Percentiles rank a stretch among this genome's conserved stretches.
phyloP scores from a whole-genome alignment of 2,797 vertebrate species.

The Pipistrellus nathusii region DNA sequence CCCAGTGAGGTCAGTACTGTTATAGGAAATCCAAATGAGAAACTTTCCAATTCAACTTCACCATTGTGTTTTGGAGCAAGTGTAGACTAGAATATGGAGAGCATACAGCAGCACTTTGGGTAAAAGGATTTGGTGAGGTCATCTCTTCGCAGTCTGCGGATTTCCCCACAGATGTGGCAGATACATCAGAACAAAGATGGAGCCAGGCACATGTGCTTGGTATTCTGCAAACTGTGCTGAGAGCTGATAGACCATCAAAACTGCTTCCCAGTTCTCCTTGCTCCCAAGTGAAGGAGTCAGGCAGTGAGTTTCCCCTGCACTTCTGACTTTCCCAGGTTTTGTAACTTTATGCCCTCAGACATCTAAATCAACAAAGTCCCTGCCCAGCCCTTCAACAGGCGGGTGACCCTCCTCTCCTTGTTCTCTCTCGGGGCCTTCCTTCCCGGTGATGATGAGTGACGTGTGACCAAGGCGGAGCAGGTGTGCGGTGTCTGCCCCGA shows the following conservation, averaged over 20 bases:
- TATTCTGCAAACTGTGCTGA: not conserved
- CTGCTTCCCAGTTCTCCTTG: not conserved
- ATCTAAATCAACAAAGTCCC: not conserved
- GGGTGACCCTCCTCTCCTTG: fast-evolving
- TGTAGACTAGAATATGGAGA: constrained; percentile 10
- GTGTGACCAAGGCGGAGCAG: not conserved
- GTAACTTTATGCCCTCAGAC: constrained; percentile 32
- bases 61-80: constrained; percentile 21
- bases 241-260: not conserved
- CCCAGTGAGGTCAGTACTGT: not conserved
- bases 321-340: constrained; percentile 23
- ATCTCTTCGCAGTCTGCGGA: constrained; percentile 12
- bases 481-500: not conserved
- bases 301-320: not conserved
- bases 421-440: not conserved
- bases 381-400: not conserved
- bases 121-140: constrained; percentile 48
- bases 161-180: constrained; percentile 5
- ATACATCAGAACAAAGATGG: not conserved
- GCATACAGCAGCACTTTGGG: not conserved
- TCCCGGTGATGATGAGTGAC: constrained; percentile 30
- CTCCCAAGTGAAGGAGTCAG: not conserved
- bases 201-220: not conserved
- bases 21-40: constrained; percentile 44
- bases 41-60: not conserved